Conservation (phyloP, 2,888 invertebrate genomes). For the Polylopha cassiicola region DNA sequence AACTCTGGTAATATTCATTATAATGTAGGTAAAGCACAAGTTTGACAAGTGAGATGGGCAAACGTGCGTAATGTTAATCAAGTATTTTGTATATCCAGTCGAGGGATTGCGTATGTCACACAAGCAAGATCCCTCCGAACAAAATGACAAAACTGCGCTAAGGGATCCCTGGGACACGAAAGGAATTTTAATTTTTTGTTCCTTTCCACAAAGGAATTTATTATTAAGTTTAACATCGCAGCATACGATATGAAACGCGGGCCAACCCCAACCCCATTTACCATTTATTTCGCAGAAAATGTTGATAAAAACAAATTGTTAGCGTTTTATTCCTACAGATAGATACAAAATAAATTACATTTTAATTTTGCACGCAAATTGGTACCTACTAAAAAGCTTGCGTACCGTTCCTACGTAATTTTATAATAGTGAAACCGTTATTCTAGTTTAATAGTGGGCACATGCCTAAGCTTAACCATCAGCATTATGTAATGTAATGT, state of each 20-base stretch:
- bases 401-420: too few species aligned
- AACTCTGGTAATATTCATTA: constrained; percentile 20
- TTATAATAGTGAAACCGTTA: too few species aligned
- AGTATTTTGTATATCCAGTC: constrained; percentile 27
- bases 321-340: constrained; percentile 5
- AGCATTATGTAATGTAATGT: constrained; percentile 10
- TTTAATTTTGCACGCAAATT: neutral
- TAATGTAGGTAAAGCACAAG: constrained; percentile 18
- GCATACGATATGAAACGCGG: constrained; percentile 56
- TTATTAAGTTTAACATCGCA: constrained; percentile 61
- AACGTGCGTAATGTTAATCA: constrained; percentile 23
- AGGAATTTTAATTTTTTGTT: constrained; percentile 70
- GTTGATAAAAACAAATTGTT: constrained; percentile 48
- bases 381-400: too few species aligned
- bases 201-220: constrained; percentile 67
- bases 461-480: too few species aligned
- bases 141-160: constrained; percentile 63
- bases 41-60: constrained; percentile 23
- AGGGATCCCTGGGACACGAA: constrained; percentile 51
- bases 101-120: constrained; percentile 57
- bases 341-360: constrained; percentile 5
- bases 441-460: too few species aligned
- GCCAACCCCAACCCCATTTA: constrained; percentile 41
- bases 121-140: constrained; percentile 53
- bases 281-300: constrained; percentile 49